Evolutionary conservation across 2,113 vertebrate genomes (phyloP).

Genomic region (Fulmarus glacialis): DNA sequence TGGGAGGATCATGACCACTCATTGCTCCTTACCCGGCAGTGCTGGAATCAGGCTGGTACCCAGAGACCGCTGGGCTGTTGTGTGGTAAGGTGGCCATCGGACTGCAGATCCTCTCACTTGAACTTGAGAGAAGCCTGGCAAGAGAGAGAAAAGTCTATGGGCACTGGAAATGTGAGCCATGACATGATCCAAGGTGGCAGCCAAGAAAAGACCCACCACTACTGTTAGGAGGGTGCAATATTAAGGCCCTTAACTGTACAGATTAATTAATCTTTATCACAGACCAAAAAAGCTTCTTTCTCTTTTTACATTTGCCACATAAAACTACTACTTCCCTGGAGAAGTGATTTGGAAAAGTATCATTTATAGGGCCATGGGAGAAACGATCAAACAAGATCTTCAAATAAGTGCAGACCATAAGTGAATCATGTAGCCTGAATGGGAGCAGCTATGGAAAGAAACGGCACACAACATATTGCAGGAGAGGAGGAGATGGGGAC

Average conservation of each 20-base stretch:
- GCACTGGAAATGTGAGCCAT: neutral
- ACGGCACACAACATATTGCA: fast-evolving
- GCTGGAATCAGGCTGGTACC: constrained; percentile 38
- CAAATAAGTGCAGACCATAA: fast-evolving
- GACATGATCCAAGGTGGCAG: neutral
- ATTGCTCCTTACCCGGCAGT: neutral
- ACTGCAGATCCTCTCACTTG: neutral
- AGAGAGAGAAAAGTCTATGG: neutral
- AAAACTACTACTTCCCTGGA: neutral
- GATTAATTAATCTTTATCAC: neutral
- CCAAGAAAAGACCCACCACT: neutral
- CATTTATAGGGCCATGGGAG: neutral
- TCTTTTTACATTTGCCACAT: neutral
- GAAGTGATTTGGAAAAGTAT: neutral
- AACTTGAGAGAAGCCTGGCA: neutral
- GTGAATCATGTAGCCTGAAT: neutral
- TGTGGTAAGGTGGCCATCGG: neutral
- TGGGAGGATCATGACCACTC: fast-evolving
- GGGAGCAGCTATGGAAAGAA: neutral
- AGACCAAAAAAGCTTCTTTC: neutral
- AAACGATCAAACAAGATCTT: neutral
- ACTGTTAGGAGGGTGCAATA: neutral
- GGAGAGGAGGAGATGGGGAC: neutral
- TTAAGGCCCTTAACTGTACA: neutral
- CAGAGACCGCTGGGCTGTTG: neutral